These are phyloP conservation scores for Parus major DNA, from an alignment of 2,113 vertebrate genomes.

Conservation along the genomic window DNA sequence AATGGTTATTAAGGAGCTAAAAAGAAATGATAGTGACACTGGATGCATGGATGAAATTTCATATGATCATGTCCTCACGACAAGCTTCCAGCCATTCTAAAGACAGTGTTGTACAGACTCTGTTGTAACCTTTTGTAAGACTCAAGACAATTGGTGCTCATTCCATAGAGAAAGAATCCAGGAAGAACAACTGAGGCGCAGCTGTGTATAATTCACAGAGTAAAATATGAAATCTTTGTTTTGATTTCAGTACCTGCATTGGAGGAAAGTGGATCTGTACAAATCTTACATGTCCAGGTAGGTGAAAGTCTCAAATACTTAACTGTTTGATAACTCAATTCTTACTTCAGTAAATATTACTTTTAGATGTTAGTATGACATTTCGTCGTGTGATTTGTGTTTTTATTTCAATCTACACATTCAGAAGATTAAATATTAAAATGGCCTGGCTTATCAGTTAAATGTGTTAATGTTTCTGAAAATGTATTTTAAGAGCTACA, in stretches of 20 bases:
- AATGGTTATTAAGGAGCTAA: neutral
- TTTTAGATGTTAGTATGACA: neutral
- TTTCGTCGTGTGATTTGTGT: neutral
- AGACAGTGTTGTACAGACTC: neutral
- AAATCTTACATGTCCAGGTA: slow-evolving; percentile 89
- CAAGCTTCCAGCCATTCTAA: neutral
- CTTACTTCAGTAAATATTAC: neutral
- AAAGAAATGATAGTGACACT: neutral
- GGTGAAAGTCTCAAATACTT: neutral
- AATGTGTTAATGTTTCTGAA: neutral
- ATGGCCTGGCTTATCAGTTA: neutral
- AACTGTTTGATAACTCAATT: neutral
- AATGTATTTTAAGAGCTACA: neutral
- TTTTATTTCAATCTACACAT: neutral
- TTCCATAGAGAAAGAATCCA: neutral
- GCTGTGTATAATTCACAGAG: neutral
- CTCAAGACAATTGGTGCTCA: neutral
- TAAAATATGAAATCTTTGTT: neutral
- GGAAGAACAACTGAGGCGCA: neutral
- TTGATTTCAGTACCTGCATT: slow-evolving; percentile 85
- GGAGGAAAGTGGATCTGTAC: slow-evolving; percentile 92
- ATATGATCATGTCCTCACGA: fast-evolving
- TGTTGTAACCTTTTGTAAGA: neutral
- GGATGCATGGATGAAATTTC: neutral
- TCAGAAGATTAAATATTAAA: neutral